Conservation (phyloP, 2,888 invertebrate species). For the Zygogramma bicolorata region DNA sequence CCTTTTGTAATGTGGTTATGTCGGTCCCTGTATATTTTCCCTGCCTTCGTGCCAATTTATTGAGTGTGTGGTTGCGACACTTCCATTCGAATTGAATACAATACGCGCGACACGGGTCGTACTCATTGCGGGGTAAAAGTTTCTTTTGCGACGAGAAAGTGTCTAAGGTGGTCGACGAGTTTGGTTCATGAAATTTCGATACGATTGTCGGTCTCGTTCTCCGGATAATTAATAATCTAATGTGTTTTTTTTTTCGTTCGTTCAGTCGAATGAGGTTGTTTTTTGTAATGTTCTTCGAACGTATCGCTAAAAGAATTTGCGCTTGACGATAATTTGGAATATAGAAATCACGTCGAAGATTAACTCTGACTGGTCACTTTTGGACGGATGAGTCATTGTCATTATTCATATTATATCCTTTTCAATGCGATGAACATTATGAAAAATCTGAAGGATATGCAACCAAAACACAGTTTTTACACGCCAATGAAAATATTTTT, state of each 20-base stretch:
- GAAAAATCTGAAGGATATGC: too few relatives aligned
- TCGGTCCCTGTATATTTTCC: neutral
- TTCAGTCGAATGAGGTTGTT: neutral
- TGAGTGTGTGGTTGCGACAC: neutral
- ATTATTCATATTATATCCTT: too few relatives aligned
- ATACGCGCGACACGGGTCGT: neutral
- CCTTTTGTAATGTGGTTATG: too few relatives aligned
- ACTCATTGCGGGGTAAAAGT: neutral
- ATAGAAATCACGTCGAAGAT: too few relatives aligned
- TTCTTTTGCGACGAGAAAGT: neutral
- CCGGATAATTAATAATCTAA: neutral
- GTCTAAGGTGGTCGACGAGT: neutral
- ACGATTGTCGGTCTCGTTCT: neutral
- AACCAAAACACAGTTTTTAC: too few relatives aligned
- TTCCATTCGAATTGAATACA: neutral
- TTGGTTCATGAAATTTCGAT: neutral
- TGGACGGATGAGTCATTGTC: too few relatives aligned
- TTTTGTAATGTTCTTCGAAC: neutral
- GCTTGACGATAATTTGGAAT: neutral
- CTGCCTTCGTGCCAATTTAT: neutral
- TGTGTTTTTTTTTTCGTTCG: neutral
- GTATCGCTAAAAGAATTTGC: neutral
- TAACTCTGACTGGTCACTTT: too few relatives aligned
- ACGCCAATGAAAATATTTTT: too few relatives aligned
- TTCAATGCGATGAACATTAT: too few relatives aligned